Percentiles rank a stretch among this genome's conserved stretches.
Evolutionary conservation across 2,113 vertebrate species (phyloP).

Genomic region (Cromileptes altivelis): DNA sequence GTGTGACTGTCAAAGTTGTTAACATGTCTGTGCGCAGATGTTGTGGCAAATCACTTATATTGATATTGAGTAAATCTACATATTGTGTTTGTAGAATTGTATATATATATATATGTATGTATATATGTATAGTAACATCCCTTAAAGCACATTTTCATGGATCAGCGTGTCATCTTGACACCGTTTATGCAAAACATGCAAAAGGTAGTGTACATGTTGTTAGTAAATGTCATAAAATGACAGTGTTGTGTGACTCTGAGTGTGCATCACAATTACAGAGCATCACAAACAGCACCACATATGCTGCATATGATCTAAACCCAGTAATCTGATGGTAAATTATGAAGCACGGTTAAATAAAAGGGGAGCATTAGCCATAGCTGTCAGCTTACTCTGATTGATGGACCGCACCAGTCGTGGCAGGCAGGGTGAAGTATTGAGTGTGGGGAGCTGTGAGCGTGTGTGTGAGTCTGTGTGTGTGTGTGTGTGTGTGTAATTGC

Average conservation of each 20-base stretch:
- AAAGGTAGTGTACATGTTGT: slow-evolving; percentile 11
- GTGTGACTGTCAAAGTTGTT: slow-evolving; percentile 76
- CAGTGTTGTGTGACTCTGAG: slow-evolving; percentile 15
- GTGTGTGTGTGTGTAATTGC: slow-evolving; percentile 44
- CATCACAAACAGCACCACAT: slow-evolving; percentile 30
- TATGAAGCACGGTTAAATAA: slow-evolving; percentile 70
- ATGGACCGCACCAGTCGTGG: slow-evolving; percentile 55
- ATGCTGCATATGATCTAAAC: slow-evolving; percentile 49
- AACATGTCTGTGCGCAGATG: slow-evolving; percentile 67
- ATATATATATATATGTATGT: slow-evolving; percentile 8
- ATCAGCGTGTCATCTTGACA: slow-evolving; percentile 16
- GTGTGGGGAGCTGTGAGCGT: slow-evolving; percentile 20
- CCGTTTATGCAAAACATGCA: slow-evolving; percentile 36
- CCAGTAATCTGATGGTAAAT: slow-evolving; percentile 63
- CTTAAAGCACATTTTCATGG: slow-evolving; percentile 11
- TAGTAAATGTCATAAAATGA: slow-evolving; percentile 42
- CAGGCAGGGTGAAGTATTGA: slow-evolving; percentile 65
- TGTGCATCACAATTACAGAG: slow-evolving; percentile 28
- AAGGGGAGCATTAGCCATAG: slow-evolving; percentile 74
- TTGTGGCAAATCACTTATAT: slow-evolving; percentile 62
- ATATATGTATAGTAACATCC: slow-evolving; percentile 28
- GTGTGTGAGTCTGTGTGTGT: slow-evolving; percentile 39
- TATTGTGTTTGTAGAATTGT: slow-evolving; percentile 37
- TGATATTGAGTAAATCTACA: slow-evolving; percentile 29
- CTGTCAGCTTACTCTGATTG: slow-evolving; percentile 73